Evolutionary conservation across 2,797 vertebrate genomes (phyloP).

Genomic region (Alexandromys oeconomus): DNA sequence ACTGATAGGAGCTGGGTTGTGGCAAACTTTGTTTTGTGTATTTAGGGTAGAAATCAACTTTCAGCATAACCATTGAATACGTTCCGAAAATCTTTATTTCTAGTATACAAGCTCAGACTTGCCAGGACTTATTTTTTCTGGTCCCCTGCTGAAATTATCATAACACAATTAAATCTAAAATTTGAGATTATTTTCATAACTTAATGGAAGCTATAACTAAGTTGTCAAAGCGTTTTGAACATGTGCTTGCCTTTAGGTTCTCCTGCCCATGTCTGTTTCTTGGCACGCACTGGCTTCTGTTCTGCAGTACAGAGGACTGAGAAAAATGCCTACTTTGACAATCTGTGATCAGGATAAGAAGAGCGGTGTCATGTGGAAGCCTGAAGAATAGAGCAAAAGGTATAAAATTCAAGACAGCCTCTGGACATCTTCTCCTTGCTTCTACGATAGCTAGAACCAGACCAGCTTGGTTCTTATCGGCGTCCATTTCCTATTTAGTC

Average conservation of each 20-base stretch:
- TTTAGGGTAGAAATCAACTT: constrained; percentile 59
- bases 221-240: not conserved
- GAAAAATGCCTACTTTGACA: not conserved
- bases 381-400: not conserved
- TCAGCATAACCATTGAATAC: not conserved
- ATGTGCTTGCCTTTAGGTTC: not conserved
- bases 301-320: not conserved
- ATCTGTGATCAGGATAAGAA: not conserved
- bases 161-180: not conserved
- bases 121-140: not conserved
- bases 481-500: not conserved
- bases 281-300: not conserved
- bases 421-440: not conserved
- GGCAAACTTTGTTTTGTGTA: not conserved
- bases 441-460: not conserved
- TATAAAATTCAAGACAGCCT: not conserved
- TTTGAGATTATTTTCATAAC: constrained; percentile 50
- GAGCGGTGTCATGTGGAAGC: not conserved
- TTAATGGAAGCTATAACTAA: constrained; percentile 29
- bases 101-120: constrained; percentile 12
- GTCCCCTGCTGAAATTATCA: constrained; percentile 29
- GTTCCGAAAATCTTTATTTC: constrained; percentile 30
- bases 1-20: not conserved
- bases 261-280: not conserved
- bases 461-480: not conserved